Evolutionary conservation across 2,113 vertebrate species (phyloP).

Genomic region (Salvelinus fontinalis): DNA sequence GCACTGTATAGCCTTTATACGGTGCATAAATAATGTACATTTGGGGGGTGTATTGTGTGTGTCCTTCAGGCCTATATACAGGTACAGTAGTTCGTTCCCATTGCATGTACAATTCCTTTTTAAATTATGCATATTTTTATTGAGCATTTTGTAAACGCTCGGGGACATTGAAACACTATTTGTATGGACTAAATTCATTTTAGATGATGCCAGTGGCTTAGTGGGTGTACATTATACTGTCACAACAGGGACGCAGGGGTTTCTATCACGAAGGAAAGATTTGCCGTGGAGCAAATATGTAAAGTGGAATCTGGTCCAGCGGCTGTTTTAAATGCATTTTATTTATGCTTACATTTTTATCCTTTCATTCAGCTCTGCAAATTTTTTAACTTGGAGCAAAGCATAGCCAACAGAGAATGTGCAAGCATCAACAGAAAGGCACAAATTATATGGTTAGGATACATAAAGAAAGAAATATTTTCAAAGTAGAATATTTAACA

Average conservation of each 20-base stretch:
- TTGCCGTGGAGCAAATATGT: background rate
- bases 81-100: no score
- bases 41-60: no score
- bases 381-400: background rate
- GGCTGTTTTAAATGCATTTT: background rate
- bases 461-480: no score
- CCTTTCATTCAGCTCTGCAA: background rate
- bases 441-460: background rate
- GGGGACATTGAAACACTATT: no score
- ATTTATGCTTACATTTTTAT: background rate
- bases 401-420: background rate
- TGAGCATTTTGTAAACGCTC: no score
- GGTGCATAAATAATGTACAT: no score
- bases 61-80: no score
- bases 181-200: background rate
- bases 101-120: no score
- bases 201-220: background rate
- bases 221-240: background rate
- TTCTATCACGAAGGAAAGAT: background rate
- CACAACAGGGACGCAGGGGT: background rate
- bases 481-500: background rate
- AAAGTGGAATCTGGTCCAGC: background rate
- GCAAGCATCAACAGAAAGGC: background rate
- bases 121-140: no score
- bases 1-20: no score